These are phyloP conservation scores for Hartigia nigra DNA, from an alignment of 2,888 invertebrate genomes.

Conservation along the genomic window DNA sequence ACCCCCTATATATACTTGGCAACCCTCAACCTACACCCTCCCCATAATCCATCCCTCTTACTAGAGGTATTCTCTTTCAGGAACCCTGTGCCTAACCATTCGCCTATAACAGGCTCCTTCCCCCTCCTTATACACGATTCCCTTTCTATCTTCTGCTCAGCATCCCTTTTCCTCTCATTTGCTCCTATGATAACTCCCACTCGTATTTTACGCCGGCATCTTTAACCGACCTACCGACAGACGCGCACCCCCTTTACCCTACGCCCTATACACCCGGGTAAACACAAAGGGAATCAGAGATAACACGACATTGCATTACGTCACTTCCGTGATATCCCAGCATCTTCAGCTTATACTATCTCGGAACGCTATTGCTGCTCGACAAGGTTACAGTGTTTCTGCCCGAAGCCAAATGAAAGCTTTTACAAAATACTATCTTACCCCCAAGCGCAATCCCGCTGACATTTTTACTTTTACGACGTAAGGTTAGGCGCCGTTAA, in stretches of 20 bases:
- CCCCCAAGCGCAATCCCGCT: neutral
- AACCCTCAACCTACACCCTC: neutral
- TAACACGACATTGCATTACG: constrained; percentile 28
- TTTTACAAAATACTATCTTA: neutral
- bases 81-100: neutral
- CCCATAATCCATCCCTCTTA: neutral
- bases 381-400: neutral
- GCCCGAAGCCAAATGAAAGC: neutral
- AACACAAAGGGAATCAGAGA: constrained; percentile 30
- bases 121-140: neutral
- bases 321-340: constrained; percentile 10
- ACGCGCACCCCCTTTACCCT: neutral
- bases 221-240: neutral
- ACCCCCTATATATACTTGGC: neutral
- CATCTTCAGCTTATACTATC: constrained; percentile 11
- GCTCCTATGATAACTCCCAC: neutral
- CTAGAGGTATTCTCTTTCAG: neutral
- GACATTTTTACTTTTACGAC: neutral
- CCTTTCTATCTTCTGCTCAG: neutral
- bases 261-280: constrained; percentile 16
- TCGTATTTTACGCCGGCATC: neutral
- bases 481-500: neutral
- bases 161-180: neutral
- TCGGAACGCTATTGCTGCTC: neutral
- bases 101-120: too few species aligned